Conservation (phyloP, 2,888 invertebrate species). For the Coremacera marginata region DNA sequence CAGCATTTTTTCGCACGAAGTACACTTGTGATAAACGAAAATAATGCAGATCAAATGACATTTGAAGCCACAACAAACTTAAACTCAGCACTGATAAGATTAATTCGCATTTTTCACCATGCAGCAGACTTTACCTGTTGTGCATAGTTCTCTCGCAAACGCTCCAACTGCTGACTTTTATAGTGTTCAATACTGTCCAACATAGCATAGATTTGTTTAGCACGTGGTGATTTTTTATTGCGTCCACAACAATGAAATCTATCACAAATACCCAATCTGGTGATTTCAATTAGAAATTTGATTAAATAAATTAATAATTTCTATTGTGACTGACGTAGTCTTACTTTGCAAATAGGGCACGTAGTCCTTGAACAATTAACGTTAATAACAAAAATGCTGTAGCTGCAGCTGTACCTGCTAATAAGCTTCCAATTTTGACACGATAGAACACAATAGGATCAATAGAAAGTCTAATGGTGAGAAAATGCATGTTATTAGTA, state of each 20-base stretch:
- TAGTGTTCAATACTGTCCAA: constrained; percentile 91
- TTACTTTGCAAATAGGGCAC: constrained; percentile 79
- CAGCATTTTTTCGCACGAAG: no score
- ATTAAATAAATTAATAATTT: background rate
- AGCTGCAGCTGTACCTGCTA: constrained; percentile 85
- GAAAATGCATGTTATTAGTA: background rate
- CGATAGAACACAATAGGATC: constrained; percentile 88
- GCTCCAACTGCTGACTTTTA: constrained; percentile 89
- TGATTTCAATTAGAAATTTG: constrained; percentile 15
- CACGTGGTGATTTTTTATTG: constrained; percentile 80
- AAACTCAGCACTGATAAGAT: no score
- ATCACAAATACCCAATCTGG: constrained; percentile 73
- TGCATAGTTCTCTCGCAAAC: constrained; percentile 90
- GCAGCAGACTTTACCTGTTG: constrained; percentile 76
- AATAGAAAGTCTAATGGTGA: constrained; percentile 75
- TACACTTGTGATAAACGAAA: no score
- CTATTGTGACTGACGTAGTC: constrained; percentile 58
- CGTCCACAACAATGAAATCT: constrained; percentile 80
- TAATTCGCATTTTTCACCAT: background rate
- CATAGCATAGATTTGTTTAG: constrained; percentile 88
- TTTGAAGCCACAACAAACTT: no score
- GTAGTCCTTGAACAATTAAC: constrained; percentile 81
- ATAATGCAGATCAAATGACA: no score
- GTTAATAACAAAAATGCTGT: constrained; percentile 84
- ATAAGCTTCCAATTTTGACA: constrained; percentile 85